Evolutionary conservation across 2,113 vertebrate species (phyloP).

Genomic region (Camelus bactrianus): DNA sequence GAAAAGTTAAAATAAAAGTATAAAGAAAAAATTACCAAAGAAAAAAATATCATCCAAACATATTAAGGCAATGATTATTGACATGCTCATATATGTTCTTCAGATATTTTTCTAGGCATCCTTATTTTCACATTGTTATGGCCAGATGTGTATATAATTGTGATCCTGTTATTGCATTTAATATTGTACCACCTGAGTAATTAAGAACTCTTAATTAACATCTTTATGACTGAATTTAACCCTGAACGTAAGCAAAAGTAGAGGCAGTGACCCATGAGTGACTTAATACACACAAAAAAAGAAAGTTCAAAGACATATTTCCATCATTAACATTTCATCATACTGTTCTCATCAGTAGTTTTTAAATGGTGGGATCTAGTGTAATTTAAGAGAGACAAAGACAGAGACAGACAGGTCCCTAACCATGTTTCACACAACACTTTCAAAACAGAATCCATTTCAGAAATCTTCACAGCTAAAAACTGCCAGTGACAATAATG

Average conservation of each 20-base stretch:
- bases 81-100: background rate
- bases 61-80: background rate
- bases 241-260: constrained; percentile 46
- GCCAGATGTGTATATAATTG: background rate
- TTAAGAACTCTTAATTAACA: background rate
- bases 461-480: constrained; percentile 2
- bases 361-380: background rate
- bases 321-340: background rate
- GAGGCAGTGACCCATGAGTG: background rate
- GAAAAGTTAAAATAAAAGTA: background rate
- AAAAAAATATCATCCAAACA: background rate
- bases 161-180: background rate
- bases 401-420: constrained; percentile 18
- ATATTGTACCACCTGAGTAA: background rate
- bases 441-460: constrained; percentile 36
- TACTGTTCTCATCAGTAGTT: background rate
- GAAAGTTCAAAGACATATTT: background rate
- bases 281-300: constrained; percentile 26
- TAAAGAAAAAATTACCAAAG: background rate
- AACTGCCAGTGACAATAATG: background rate
- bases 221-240: constrained; percentile 20
- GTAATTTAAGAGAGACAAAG: constrained; percentile 52
- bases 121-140: background rate
- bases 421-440: constrained; percentile 19
- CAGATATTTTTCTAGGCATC: background rate